phyloP scores from a whole-genome alignment of 2,888 invertebrate species.

The Diarsia rubi region DNA sequence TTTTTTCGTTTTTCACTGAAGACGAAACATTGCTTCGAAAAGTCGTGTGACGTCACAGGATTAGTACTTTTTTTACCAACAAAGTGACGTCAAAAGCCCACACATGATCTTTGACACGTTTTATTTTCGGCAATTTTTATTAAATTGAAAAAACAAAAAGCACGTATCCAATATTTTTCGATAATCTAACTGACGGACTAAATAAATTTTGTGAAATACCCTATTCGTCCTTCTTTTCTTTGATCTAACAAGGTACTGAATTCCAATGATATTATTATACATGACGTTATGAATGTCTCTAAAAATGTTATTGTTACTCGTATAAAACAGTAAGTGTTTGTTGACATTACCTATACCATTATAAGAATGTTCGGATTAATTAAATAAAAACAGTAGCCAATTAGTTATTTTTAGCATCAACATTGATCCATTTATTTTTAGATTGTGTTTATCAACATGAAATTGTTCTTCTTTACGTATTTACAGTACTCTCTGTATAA shows the following conservation, averaged over 20 bases:
- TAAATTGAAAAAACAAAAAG: no score
- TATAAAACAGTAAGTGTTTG: constrained; percentile 3
- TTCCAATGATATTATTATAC: neutral
- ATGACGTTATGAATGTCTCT: neutral
- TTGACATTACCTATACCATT: constrained; percentile 6
- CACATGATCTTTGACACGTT: no score
- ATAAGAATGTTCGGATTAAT: constrained; percentile 19
- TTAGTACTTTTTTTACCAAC: no score
- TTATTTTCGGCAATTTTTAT: no score
- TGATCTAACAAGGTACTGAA: neutral
- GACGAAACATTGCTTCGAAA: no score
- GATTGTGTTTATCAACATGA: constrained; percentile 22
- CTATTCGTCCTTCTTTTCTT: neutral
- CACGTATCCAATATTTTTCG: no score
- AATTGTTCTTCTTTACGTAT: neutral
- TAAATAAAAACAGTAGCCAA: constrained; percentile 17
- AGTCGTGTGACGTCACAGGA: no score
- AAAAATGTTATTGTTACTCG: constrained; percentile 21
- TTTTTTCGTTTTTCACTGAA: no score
- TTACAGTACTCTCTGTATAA: neutral
- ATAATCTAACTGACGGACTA: no score
- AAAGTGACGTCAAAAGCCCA: no score
- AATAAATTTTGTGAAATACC: no score
- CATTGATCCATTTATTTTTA: constrained; percentile 44
- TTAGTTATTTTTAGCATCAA: constrained; percentile 31